Conservation (phyloP, 2,888 invertebrate genomes). For the Drosophila neotestacea region DNA sequence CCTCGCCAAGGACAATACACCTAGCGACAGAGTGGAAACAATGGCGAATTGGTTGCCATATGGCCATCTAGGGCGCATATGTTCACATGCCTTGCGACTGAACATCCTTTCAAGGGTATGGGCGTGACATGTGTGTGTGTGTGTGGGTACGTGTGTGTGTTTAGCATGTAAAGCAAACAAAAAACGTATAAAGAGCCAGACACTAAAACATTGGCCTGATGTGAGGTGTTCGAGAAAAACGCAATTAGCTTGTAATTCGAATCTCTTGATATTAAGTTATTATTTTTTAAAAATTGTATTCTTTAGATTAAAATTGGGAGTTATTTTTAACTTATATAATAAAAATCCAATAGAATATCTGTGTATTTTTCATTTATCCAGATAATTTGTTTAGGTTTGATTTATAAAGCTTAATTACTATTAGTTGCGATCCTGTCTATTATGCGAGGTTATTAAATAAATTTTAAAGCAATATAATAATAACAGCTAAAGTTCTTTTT, state of each 20-base stretch:
- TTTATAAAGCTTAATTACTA: too few species aligned
- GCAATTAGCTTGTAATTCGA: constrained; percentile 3
- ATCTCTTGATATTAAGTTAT: too few species aligned
- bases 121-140: constrained; percentile 3
- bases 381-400: too few species aligned
- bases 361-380: too few species aligned
- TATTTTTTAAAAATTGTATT: too few species aligned
- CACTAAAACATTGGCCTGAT: neutral
- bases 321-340: too few species aligned
- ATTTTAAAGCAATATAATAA: too few species aligned
- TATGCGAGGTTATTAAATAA: too few species aligned
- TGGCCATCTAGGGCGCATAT: constrained; percentile 38
- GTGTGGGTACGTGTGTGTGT: neutral
- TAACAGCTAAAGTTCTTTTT: too few species aligned
- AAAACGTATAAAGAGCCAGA: constrained; percentile 13
- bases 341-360: too few species aligned
- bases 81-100: constrained; percentile 12
- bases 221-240: neutral
- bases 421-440: too few species aligned
- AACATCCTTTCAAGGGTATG: neutral
- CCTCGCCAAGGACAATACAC: constrained; percentile 8
- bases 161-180: constrained; percentile 19
- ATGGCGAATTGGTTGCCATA: constrained; percentile 33
- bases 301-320: too few species aligned
- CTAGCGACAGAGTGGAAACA: constrained; percentile 16